phyloP scores from a whole-genome alignment of 2,797 vertebrate species.

The Lycodopsis pacificus region DNA sequence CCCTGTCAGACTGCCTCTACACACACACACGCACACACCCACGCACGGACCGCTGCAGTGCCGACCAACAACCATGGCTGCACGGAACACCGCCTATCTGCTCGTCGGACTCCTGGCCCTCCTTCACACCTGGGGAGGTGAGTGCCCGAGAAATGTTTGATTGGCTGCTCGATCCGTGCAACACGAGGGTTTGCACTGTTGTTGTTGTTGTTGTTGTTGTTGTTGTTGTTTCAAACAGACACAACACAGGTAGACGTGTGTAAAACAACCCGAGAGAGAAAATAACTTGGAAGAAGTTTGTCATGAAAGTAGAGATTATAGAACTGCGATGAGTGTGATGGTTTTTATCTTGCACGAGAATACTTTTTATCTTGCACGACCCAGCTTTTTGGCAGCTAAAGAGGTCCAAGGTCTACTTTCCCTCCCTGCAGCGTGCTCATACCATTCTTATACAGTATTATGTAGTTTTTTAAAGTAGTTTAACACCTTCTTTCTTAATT shows the following conservation, averaged over 20 bases:
- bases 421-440: background rate
- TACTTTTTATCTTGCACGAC: too few relatives aligned
- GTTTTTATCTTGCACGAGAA: background rate
- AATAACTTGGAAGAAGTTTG: background rate
- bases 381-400: background rate
- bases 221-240: background rate
- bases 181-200: background rate
- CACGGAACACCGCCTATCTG: conserved; percentile 44
- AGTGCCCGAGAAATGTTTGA: conserved; percentile 37
- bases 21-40: conserved; percentile 23
- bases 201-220: background rate
- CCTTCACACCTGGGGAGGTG: conserved; percentile 77
- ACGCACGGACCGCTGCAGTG: conserved; percentile 52
- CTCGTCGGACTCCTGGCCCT: conserved; percentile 69
- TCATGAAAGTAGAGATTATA: background rate
- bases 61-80: conserved; percentile 70
- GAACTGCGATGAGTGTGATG: background rate
- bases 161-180: background rate
- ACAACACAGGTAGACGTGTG: background rate
- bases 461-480: too few relatives aligned
- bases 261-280: background rate
- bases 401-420: background rate
- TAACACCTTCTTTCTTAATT: background rate
- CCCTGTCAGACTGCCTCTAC: conserved; percentile 43
- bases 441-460: background rate